Conservation (phyloP, 1,140 invertebrate genomes). For the Hesperophylax magnus region DNA sequence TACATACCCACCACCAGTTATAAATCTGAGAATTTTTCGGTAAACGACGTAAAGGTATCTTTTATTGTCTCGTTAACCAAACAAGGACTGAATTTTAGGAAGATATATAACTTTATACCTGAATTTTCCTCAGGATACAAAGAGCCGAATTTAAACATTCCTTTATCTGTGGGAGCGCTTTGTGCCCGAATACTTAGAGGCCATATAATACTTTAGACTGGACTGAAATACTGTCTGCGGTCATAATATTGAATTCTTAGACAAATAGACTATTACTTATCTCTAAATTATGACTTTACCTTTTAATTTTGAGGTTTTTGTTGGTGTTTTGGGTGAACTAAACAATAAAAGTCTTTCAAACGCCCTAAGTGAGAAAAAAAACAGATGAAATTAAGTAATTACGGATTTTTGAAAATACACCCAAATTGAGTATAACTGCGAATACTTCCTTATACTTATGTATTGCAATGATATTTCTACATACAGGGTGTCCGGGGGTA, state of each 20-base stretch:
- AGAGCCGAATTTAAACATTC: constrained; percentile 3
- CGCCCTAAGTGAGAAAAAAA: too few relatives aligned
- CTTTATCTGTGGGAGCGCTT: constrained; percentile 9
- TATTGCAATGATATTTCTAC: too few relatives aligned
- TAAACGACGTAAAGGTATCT: not conserved
- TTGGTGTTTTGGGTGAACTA: too few relatives aligned
- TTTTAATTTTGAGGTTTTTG: not conserved
- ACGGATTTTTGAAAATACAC: too few relatives aligned
- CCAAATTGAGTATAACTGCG: too few relatives aligned
- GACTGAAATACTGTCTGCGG: not conserved
- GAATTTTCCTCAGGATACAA: not conserved
- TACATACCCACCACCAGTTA: not conserved
- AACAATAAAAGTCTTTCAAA: too few relatives aligned
- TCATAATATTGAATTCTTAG: constrained; percentile 23
- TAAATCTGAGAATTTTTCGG: not conserved
- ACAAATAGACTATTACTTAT: constrained; percentile 5
- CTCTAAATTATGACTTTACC: not conserved
- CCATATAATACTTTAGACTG: not conserved
- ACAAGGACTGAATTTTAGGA: not conserved
- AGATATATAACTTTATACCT: constrained; percentile 29
- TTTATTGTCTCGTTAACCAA: constrained; percentile 6
- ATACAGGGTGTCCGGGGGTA: too few relatives aligned
- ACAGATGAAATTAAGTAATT: too few relatives aligned
- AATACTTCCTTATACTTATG: too few relatives aligned
- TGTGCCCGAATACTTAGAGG: constrained; percentile 17